Evolutionary conservation across 2,113 vertebrate species (phyloP).

Genomic region (Bubo scandiacus): DNA sequence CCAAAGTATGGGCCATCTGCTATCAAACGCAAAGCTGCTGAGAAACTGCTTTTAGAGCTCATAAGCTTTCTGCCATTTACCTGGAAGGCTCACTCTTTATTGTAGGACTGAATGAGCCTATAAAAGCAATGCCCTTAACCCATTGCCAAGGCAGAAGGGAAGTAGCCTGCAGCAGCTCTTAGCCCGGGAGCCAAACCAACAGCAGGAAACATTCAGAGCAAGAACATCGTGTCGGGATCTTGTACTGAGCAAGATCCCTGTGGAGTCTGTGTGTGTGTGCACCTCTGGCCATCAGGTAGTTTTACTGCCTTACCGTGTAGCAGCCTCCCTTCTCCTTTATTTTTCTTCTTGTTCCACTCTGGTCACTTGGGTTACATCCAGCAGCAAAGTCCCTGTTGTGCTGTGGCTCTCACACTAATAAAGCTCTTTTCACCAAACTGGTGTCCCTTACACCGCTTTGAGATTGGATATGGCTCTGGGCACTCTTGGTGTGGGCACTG

Average conservation of each 20-base stretch:
- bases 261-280: neutral
- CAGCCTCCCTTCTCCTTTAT: neutral
- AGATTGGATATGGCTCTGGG: rapidly evolving
- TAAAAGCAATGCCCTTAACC: neutral
- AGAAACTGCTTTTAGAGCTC: neutral
- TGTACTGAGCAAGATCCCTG: rapidly evolving
- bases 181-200: neutral
- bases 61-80: neutral
- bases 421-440: neutral
- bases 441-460: neutral
- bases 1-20: neutral
- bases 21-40: slow-evolving; percentile 6
- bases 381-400: neutral
- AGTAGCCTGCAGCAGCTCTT: neutral
- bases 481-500: neutral
- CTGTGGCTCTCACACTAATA: neutral
- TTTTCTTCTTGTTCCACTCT: neutral
- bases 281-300: neutral
- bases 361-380: neutral
- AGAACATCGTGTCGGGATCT: neutral
- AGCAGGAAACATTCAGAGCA: neutral
- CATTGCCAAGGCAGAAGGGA: neutral
- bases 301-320: neutral
- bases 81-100: neutral
- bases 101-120: neutral